Conservation (phyloP, 2,113 vertebrate genomes). For the Neolamprologus sp. region DNA sequence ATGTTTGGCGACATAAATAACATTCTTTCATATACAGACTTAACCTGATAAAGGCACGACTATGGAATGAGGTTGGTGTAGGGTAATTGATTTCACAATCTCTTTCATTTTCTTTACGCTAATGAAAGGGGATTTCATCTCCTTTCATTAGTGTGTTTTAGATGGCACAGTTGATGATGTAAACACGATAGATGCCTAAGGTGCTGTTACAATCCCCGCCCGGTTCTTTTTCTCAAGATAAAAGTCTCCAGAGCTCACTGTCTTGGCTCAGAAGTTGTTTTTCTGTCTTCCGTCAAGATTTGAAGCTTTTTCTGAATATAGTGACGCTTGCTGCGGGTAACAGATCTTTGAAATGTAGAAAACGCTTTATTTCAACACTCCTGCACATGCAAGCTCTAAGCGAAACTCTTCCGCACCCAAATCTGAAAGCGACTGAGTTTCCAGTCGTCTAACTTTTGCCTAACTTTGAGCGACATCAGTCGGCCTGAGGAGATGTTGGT, state of each 20-base stretch:
- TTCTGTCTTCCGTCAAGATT: conserved; percentile 21
- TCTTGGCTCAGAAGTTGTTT: conserved; percentile 47
- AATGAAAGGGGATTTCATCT: conserved; percentile 48
- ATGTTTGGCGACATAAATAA: background rate
- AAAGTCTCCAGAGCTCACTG: conserved; percentile 34
- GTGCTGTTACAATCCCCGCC: background rate
- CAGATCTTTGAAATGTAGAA: conserved; percentile 37
- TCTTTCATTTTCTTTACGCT: background rate
- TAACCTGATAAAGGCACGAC: background rate
- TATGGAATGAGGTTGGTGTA: background rate
- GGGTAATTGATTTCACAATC: conserved; percentile 3
- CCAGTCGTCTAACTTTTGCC: background rate
- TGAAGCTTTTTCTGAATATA: conserved; percentile 54
- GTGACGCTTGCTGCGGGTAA: conserved; percentile 39
- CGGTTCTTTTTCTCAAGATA: background rate
- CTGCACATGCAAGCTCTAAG: conserved; percentile 18
- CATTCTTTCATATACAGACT: conserved; percentile 2
- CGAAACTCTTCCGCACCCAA: background rate
- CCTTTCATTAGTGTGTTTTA: conserved; percentile 31
- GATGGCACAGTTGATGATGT: conserved; percentile 50
- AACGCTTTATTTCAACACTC: conserved; percentile 31
- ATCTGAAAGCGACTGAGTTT: conserved; percentile 9
- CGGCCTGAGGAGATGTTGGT: background rate
- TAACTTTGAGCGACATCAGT: background rate
- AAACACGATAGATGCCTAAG: conserved; percentile 42